A percentile compares a stretch with the other conserved stretches of the same genome.
Conservation (phyloP, 2,797 vertebrate species). For the Telmatherina bonti region DNA sequence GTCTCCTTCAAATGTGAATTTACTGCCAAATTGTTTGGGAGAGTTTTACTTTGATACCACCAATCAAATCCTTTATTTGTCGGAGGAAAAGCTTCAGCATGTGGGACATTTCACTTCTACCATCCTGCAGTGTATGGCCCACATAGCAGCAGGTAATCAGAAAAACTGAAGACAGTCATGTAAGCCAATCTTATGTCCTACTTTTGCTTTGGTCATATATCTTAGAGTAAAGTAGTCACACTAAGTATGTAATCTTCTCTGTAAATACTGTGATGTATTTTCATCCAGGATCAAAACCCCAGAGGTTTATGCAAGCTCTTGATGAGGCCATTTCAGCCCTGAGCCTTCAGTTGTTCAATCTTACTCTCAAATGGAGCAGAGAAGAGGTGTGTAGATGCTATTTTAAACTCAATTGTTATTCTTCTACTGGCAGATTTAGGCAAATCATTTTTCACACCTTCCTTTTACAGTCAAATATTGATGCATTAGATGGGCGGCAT, state of each 20-base stretch:
- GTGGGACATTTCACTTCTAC: conserved; percentile 83
- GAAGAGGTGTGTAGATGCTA: conserved; percentile 62
- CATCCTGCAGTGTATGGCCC: conserved; percentile 85
- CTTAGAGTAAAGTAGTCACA: conserved; percentile 10
- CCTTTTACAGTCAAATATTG: conserved; percentile 51
- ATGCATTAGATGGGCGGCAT: conserved; percentile 31
- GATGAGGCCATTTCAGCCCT: conserved; percentile 81
- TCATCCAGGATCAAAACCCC: conserved; percentile 65
- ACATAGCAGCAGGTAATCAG: conserved; percentile 82
- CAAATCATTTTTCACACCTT: conserved; percentile 32
- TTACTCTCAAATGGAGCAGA: conserved; percentile 71
- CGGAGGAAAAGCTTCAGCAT: conserved; percentile 79
- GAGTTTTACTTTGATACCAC: conserved; percentile 85
- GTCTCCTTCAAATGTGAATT: conserved; percentile 41
- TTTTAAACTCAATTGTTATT: conserved; percentile 33
- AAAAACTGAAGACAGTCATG: conserved; percentile 8
- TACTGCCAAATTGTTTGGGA: conserved; percentile 70
- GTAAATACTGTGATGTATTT: conserved; percentile 29
- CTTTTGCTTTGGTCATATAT: conserved; percentile 8
- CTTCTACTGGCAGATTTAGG: conserved; percentile 2
- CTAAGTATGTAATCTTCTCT: conserved; percentile 42
- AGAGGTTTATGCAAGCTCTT: conserved; percentile 75
- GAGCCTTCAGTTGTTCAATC: conserved; percentile 79
- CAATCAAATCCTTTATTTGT: conserved; percentile 87
- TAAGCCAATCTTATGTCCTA: conserved; percentile 22